phyloP scores from a whole-genome alignment of 2,888 invertebrate genomes.

The Dasysyrphus tricinctus region DNA sequence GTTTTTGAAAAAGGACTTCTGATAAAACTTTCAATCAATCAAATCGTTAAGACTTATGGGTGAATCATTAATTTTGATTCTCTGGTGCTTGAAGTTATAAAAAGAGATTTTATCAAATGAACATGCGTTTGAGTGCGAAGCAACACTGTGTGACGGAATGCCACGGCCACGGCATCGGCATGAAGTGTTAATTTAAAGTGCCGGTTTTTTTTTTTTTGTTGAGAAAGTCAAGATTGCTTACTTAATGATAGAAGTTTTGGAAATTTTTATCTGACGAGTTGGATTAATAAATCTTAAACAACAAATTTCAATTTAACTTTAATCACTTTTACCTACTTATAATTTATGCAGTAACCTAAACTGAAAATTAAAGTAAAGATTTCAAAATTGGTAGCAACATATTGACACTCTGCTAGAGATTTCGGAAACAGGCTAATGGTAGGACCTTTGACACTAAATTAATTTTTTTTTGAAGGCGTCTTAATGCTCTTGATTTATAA shows the following conservation, averaged over 20 bases:
- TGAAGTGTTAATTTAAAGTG: constrained; percentile 7
- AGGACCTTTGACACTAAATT: background rate
- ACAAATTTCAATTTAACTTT: constrained; percentile 1
- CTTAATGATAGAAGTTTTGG: constrained; percentile 21
- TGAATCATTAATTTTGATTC: constrained; percentile 49
- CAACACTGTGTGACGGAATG: constrained; percentile 26
- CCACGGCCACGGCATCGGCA: background rate
- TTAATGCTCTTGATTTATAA: background rate
- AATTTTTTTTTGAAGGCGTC: too few species aligned
- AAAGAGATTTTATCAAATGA: constrained; percentile 14
- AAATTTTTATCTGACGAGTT: background rate
- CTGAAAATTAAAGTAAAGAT: too few species aligned
- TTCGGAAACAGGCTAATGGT: too few species aligned
- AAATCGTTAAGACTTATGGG: constrained; percentile 67
- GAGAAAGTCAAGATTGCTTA: background rate
- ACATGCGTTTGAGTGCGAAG: constrained; percentile 2
- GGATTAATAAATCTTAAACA: background rate
- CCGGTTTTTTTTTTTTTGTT: background rate
- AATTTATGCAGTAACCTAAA: too few species aligned
- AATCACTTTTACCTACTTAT: background rate
- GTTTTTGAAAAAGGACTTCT: constrained; percentile 55
- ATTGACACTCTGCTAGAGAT: too few species aligned
- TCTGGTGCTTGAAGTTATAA: background rate
- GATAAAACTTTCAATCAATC: constrained; percentile 68
- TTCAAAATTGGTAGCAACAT: too few species aligned